A percentile compares a stretch with the other conserved stretches of the same genome.
These are phyloP conservation scores for Chrysemys picta DNA, from an alignment of 2,113 vertebrate species.

Conservation along the genomic window DNA sequence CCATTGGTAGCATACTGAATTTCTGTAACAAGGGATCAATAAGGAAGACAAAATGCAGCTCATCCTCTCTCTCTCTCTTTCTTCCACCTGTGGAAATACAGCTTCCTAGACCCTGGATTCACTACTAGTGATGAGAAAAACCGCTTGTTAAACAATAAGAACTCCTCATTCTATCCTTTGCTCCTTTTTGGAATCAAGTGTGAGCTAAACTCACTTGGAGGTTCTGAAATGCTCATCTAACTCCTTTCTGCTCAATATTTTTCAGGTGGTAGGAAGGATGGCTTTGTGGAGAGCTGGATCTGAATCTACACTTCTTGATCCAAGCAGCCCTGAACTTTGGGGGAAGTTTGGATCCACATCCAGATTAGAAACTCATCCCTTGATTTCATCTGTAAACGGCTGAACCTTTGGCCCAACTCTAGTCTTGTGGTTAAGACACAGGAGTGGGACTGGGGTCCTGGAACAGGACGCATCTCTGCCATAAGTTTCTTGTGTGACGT, in stretches of 20 bases:
- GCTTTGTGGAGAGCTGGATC: background rate
- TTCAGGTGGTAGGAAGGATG: background rate
- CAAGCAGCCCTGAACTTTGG: background rate
- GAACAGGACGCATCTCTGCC: background rate
- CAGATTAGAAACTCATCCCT: background rate
- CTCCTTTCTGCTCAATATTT: background rate
- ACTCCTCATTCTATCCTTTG: background rate
- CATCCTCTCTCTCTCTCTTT: background rate
- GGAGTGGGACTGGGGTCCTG: background rate
- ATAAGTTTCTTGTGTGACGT: background rate
- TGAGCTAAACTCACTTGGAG: background rate
- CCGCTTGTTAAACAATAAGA: background rate
- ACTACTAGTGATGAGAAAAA: background rate
- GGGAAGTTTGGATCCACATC: background rate
- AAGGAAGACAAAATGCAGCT: background rate
- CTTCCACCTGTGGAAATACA: conserved; percentile 20
- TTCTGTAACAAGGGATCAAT: background rate
- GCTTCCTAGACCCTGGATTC: background rate
- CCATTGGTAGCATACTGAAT: background rate
- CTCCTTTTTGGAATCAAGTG: background rate
- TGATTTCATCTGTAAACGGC: background rate
- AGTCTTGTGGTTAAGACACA: background rate
- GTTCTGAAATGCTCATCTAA: background rate
- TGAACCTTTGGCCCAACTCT: background rate
- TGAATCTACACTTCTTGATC: background rate